Evolutionary conservation across 1,140 invertebrate genomes (phyloP).

Genomic region (Campoletis sonorensis): DNA sequence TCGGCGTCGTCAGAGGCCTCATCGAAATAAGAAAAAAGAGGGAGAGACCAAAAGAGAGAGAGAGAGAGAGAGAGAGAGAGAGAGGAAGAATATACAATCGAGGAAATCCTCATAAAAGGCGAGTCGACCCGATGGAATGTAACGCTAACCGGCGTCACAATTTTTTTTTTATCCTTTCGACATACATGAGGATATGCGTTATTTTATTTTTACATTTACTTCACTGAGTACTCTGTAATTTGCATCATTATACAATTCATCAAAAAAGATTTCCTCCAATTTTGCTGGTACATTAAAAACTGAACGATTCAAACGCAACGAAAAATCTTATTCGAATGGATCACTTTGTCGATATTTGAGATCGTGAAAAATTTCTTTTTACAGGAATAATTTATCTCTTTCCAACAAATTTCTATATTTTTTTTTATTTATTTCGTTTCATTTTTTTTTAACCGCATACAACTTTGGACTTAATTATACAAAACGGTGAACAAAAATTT

Average conservation of each 20-base stretch:
- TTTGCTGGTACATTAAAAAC: too few relatives aligned
- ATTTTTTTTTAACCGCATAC: too few relatives aligned
- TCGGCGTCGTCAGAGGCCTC: background rate
- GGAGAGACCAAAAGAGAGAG: background rate
- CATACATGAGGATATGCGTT: slow-evolving; percentile 20
- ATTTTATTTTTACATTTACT: background rate
- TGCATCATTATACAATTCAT: background rate
- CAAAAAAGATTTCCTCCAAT: too few relatives aligned
- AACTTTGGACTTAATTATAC: too few relatives aligned
- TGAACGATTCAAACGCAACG: too few relatives aligned
- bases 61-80: background rate
- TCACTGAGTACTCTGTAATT: background rate
- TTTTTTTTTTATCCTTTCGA: slow-evolving; percentile 5
- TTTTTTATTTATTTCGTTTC: too few relatives aligned
- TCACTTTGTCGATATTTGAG: too few relatives aligned
- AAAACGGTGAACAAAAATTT: too few relatives aligned
- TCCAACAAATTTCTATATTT: too few relatives aligned
- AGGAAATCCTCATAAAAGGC: slow-evolving; percentile 63
- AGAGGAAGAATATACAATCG: slow-evolving; percentile 31
- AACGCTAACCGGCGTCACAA: slow-evolving; percentile 4
- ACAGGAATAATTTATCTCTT: too few relatives aligned
- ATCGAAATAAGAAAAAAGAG: background rate
- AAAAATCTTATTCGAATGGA: too few relatives aligned
- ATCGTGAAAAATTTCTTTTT: too few relatives aligned
- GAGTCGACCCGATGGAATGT: slow-evolving; percentile 53